Evolutionary conservation across 1,140 invertebrate genomes (phyloP).

Genomic region (Pomacea maculata): DNA sequence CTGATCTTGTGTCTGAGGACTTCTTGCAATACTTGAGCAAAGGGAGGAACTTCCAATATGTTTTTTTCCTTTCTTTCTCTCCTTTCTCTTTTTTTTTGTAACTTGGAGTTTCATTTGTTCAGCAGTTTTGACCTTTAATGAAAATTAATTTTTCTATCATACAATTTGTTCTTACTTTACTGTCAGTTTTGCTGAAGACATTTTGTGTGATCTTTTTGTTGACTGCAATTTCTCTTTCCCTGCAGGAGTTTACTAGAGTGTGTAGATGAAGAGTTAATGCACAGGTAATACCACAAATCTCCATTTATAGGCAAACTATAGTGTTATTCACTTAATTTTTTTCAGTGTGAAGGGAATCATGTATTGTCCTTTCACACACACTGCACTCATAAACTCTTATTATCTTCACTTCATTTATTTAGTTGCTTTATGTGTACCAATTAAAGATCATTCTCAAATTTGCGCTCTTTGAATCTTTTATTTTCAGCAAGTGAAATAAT

Average conservation of each 20-base stretch:
- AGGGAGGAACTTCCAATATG: neutral
- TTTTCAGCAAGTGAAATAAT: too few relatives aligned
- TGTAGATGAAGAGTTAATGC: slow-evolving; percentile 64
- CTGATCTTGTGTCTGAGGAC: too few relatives aligned
- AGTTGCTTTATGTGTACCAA: too few relatives aligned
- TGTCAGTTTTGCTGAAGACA: neutral
- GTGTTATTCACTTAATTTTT: neutral
- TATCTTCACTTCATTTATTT: too few relatives aligned
- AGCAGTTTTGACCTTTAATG: too few relatives aligned
- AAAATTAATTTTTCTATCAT: too few relatives aligned
- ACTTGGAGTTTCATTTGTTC: neutral
- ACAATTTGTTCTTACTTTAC: neutral
- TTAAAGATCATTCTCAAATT: too few relatives aligned
- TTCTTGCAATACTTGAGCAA: too few relatives aligned
- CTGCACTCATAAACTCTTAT: too few relatives aligned
- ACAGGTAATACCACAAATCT: slow-evolving; percentile 52
- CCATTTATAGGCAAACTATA: neutral
- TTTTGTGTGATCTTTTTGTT: neutral
- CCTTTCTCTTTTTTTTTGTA: neutral
- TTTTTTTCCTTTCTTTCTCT: neutral
- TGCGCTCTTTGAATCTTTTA: too few relatives aligned
- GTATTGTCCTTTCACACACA: too few relatives aligned
- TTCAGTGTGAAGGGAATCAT: neutral
- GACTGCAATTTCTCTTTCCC: slow-evolving; percentile 25
- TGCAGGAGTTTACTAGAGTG: slow-evolving; percentile 64